Evolutionary conservation across 1,140 invertebrate genomes (phyloP), one percentile per base, ranked within the genome.

Genomic region (Octopus sinensis): DNA sequence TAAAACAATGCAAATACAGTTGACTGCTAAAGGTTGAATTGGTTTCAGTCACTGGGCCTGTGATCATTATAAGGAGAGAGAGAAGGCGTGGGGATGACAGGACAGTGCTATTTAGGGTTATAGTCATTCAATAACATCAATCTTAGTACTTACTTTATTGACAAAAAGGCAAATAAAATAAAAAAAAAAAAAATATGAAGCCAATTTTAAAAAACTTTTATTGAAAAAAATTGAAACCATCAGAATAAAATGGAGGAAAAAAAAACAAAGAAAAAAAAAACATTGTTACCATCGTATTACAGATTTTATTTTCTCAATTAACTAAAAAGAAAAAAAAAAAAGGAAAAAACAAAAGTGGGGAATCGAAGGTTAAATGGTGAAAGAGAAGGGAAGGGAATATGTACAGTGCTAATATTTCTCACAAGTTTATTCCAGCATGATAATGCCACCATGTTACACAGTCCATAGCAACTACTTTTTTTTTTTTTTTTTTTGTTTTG

Each of bases 331-430:
- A 62, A 17, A 62, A 62, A 62, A 62, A 62, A 62, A 62, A 62
- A 62, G 17, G 56, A 4, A 17, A 62, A 17, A 62, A 17, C 9
- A 17, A 62, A 62, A 62, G 9, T 62, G 56, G 56, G 56, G 9
- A 62, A 62, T 62, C 9, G 56, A 43, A 43, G 30, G 30, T 43
- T 43, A 43, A 43, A 43, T 43, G 56, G 56, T 12, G 56, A 17
- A 17, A 17, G 56, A 62, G 56, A 17, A 1, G 56, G 56, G 17
- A 17, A 62, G 56, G 56, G 56, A 62, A 17, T 62, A 62, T 62
- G 56, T 62, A 62, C 56, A 62, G 56, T 62, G 56, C 56, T 62
- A 62, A 62, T 62, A 62, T 62, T 62, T 62, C 56, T 62, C 56
- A 62, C 56, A 62, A 62, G 9, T 62, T 62, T 43, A 43, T 62